Evolutionary conservation across 92 coral and sea anemone species (phyloP), one percentile per base, ranked within the genome.

Genomic region (Isaurus tuberculatus): DNA sequence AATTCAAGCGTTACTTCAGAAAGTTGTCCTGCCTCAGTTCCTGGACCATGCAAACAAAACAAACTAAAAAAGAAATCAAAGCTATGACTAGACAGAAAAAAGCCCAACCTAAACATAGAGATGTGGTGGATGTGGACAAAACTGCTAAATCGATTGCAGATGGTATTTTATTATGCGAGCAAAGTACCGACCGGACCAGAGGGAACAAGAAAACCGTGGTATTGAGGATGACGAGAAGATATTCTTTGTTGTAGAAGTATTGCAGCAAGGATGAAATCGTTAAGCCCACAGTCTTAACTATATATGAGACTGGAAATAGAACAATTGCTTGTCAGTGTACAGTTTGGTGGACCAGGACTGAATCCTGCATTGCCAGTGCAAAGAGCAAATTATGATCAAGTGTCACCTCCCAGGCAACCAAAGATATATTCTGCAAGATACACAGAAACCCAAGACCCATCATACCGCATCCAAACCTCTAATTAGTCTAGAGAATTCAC

Each of bases 141-240:
- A 72, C 79, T 72, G 79, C 79, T n/a, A 72, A 72, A 72, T 72
- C 79, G 32, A 72, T 72, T 72, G 79, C 79, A 72, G 79, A 34
- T 42, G 32, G 79, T 42, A 53, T 53, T 53, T 72, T 72, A 26
- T 8, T 42, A n/a, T 0, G 32, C 34, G 79, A 72, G 49, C 79
- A 72, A 55, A 72, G 79, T 26, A 72, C 79, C n/a, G n/a, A n/a
- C n/a, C n/a, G n/a, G n/a, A n/a, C n/a, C n/a, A n/a, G n/a, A n/a
- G n/a, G n/a, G n/a, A n/a, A n/a, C n/a, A n/a, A 42, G 32, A 42
- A 31, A 30, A 48, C 49, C 63, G 63, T 53, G 79, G 57, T 42
- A 72, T 72, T 72, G 79, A 72, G 79, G 79, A 72, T 55, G 63
- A 53, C 17, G n/a, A n/a, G 60, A 72, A 72, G 79, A 72, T 55